Evolutionary conservation across 2,888 invertebrate genomes (phyloP).

Genomic region (Barypeithes pellucidus): DNA sequence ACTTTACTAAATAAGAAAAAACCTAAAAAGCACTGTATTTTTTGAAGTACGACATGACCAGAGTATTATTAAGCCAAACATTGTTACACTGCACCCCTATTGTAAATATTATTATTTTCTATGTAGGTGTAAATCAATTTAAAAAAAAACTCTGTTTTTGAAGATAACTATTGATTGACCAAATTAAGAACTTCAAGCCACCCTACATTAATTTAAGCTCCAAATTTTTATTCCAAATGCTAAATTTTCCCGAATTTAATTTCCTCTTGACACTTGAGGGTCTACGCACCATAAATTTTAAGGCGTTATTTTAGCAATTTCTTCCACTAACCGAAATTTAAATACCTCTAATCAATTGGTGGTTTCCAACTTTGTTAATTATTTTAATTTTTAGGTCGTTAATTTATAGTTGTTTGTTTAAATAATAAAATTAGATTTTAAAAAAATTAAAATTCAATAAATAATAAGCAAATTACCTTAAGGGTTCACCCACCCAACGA

Average conservation of each 20-base stretch:
- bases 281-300: neutral
- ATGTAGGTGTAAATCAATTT: too few species aligned
- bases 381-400: neutral
- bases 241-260: neutral
- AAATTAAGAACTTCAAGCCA: neutral
- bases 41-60: too few species aligned
- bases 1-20: too few species aligned
- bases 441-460: neutral
- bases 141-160: too few species aligned
- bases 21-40: too few species aligned
- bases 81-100: too few species aligned
- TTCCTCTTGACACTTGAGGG: neutral
- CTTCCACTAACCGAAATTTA: neutral
- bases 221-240: neutral
- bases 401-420: neutral
- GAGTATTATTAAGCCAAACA: too few species aligned
- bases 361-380: neutral
- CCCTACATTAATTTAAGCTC: neutral
- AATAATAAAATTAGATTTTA: neutral
- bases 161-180: too few species aligned
- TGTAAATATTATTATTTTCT: too few species aligned
- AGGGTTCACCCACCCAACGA: too few species aligned
- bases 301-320: neutral
- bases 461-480: too few species aligned
- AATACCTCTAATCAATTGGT: neutral